Conservation (phyloP, 1,140 invertebrate species). For the Homarus americanus region DNA sequence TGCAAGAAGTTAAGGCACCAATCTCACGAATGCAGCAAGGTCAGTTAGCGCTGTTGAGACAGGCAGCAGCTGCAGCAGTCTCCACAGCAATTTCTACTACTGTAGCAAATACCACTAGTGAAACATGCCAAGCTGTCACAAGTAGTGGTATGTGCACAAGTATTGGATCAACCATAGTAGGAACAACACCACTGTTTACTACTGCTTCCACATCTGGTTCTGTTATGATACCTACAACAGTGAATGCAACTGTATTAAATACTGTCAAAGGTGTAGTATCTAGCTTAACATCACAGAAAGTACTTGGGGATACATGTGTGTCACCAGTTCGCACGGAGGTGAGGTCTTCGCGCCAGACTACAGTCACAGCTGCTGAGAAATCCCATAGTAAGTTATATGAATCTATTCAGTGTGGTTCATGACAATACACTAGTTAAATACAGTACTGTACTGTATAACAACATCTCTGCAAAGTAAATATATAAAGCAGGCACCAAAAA, state of each 20-base stretch:
- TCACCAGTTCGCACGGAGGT: constrained; percentile 14
- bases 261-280: constrained; percentile 34
- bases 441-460: too few relatives aligned
- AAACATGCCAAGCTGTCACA: neutral
- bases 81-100: constrained; percentile 12
- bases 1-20: constrained; percentile 70
- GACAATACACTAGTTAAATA: too few relatives aligned
- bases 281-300: constrained; percentile 33
- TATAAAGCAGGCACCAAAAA: too few relatives aligned
- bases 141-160: constrained; percentile 7
- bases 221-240: constrained; percentile 10
- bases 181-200: constrained; percentile 19
- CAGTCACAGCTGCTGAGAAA: constrained; percentile 15
- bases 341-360: neutral
- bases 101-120: constrained; percentile 17
- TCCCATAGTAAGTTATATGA: constrained; percentile 43
- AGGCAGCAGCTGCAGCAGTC: constrained; percentile 23
- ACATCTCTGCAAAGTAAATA: too few relatives aligned
- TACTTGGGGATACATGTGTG: neutral
- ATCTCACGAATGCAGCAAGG: constrained; percentile 67
- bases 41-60: constrained; percentile 54
- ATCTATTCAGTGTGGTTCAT: too few relatives aligned
- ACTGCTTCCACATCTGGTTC: constrained; percentile 16
- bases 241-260: constrained; percentile 51
- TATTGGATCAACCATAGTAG: constrained; percentile 39